A percentile compares a stretch with the other conserved stretches of the same genome.
phyloP scores from a whole-genome alignment of 2,113 vertebrate species.

The Myotis lucifugus region DNA sequence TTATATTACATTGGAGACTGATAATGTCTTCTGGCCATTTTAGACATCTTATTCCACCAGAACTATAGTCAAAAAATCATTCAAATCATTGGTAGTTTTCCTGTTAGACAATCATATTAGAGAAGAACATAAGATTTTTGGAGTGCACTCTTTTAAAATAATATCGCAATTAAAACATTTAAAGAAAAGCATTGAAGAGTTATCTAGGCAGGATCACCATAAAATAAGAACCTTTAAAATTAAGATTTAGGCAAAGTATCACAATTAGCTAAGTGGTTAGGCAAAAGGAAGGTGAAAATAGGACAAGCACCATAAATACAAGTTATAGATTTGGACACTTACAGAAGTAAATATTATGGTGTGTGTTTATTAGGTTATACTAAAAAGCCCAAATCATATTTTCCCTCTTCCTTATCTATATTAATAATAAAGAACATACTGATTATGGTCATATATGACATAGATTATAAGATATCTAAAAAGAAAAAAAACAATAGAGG shows the following conservation, averaged over 20 bases:
- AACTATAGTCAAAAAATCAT: background rate
- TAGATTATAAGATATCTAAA: background rate
- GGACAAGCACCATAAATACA: rapidly evolving
- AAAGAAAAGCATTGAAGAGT: background rate
- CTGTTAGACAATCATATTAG: background rate
- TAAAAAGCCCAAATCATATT: background rate
- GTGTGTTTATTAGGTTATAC: background rate
- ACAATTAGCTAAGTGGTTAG: background rate
- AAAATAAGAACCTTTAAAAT: background rate
- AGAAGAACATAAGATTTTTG: background rate
- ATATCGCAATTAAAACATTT: background rate
- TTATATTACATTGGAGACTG: background rate
- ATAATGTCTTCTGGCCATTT: background rate
- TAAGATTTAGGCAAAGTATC: background rate
- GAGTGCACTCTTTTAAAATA: background rate
- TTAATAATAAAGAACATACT: background rate
- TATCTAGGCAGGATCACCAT: background rate
- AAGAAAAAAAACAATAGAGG: background rate
- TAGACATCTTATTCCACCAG: background rate
- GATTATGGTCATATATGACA: background rate
- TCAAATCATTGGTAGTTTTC: background rate
- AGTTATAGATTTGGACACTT: background rate
- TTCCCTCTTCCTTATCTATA: background rate
- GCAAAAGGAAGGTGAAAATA: background rate
- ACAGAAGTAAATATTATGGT: background rate